Conservation (phyloP, 1,140 invertebrate genomes). For the Lucilia sericata region DNA sequence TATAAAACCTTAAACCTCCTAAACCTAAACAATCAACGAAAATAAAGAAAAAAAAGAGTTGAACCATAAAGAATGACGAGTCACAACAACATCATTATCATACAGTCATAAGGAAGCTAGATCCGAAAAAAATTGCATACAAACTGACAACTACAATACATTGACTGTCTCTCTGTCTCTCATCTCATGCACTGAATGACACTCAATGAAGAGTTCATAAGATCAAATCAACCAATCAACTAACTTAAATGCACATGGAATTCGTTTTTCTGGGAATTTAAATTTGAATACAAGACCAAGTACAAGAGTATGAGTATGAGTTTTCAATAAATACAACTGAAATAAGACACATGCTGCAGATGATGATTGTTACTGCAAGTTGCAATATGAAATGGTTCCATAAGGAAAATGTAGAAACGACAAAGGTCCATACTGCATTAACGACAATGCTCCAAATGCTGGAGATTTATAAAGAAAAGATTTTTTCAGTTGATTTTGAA, state of each 20-base stretch:
- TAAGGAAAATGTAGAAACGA: neutral
- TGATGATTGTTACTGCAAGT: neutral
- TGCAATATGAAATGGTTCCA: neutral
- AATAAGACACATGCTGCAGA: neutral
- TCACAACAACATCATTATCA: neutral
- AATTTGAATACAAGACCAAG: neutral
- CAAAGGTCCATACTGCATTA: neutral
- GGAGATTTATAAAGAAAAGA: conserved; percentile 10
- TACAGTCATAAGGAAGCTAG: neutral
- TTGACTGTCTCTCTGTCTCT: neutral
- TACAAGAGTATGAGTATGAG: neutral
- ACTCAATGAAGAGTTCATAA: conserved; percentile 10
- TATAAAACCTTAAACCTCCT: neutral
- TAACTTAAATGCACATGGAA: neutral
- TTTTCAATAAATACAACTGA: neutral
- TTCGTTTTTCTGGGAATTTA: conserved; percentile 7
- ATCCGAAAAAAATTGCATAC: too few species aligned
- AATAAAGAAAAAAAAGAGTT: neutral
- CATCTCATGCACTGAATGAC: conserved; percentile 2
- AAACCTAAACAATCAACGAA: neutral
- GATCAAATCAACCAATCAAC: conserved; percentile 22
- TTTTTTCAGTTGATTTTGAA: neutral
- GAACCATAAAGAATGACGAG: neutral
- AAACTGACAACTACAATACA: neutral
- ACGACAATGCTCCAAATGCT: neutral